Percentiles rank a stretch among this genome's conserved stretches.
phyloP scores from a whole-genome alignment of 2,797 vertebrate species.

The Xenentodon cancila region DNA sequence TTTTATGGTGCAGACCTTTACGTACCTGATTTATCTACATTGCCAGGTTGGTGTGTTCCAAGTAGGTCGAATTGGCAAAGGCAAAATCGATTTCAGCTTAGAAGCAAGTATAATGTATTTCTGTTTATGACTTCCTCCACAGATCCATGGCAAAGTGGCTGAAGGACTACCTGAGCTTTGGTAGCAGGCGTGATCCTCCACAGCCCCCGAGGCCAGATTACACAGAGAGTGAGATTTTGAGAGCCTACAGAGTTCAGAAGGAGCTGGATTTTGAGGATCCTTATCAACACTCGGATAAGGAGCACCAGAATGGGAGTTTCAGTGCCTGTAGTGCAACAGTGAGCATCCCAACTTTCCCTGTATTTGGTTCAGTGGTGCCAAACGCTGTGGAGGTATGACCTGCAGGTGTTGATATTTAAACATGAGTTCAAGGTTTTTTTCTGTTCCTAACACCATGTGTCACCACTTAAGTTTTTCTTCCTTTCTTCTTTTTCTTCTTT shows the following conservation, averaged over 20 bases:
- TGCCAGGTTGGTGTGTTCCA: too few species aligned
- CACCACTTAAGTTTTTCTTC: neutral
- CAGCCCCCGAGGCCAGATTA: conserved; percentile 91
- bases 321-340: conserved; percentile 65
- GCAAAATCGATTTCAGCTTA: too few species aligned
- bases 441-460: neutral
- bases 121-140: conserved; percentile 7
- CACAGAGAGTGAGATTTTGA: conserved; percentile 90
- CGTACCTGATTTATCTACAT: too few species aligned
- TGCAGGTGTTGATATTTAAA: neutral
- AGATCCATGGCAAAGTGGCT: conserved; percentile 96
- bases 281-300: conserved; percentile 83
- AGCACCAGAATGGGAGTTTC: conserved; percentile 72
- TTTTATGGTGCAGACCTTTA: too few species aligned
- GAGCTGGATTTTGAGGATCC: conserved; percentile 93
- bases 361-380: conserved; percentile 74
- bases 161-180: conserved; percentile 91
- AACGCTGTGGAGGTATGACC: conserved; percentile 75
- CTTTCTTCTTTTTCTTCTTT: too few species aligned
- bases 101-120: too few species aligned
- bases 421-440: neutral
- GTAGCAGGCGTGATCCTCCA: conserved; percentile 88
- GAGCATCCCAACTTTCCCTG: conserved; percentile 75
- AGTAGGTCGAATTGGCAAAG: too few species aligned
- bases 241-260: conserved; percentile 90